Conservation (phyloP, 2,113 vertebrate species). For the Sinosuthora webbiana region DNA sequence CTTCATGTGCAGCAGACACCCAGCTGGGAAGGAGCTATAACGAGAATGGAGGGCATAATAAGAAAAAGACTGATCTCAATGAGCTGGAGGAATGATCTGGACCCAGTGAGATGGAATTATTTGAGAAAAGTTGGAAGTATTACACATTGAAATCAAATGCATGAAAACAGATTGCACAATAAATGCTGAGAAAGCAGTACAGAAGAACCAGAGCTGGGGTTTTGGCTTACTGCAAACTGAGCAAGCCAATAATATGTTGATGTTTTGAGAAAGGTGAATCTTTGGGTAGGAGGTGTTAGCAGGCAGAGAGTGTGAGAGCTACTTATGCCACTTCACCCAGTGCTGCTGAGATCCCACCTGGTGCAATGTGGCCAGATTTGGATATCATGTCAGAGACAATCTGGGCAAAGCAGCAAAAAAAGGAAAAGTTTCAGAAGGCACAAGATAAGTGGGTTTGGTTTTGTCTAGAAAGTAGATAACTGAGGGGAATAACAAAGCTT, state of each 20-base stretch:
- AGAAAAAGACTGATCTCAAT: not conserved
- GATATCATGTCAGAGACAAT: slow-evolving; percentile 29
- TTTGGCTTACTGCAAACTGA: slow-evolving; percentile 10
- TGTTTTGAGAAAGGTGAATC: slow-evolving; percentile 53
- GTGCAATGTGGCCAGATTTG: slow-evolving; percentile 29
- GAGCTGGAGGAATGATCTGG: slow-evolving; percentile 2
- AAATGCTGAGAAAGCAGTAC: slow-evolving; percentile 40
- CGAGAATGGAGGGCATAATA: slow-evolving; percentile 2
- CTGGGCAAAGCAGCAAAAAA: slow-evolving; percentile 22
- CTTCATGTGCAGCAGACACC: not conserved
- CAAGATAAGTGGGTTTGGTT: not conserved
- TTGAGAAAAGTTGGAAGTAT: not conserved
- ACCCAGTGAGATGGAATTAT: not conserved
- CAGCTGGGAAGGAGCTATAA: slow-evolving; percentile 38
- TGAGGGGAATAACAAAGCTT: not conserved
- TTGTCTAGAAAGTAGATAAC: slow-evolving; percentile 10
- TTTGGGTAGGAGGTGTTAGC: slow-evolving; percentile 50
- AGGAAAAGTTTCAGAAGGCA: slow-evolving; percentile 1
- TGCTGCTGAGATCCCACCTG: slow-evolving; percentile 39
- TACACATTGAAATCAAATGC: not conserved
- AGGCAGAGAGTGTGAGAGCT: slow-evolving; percentile 18
- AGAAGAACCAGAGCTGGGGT: not conserved
- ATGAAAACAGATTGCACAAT: slow-evolving; percentile 4
- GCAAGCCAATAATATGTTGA: slow-evolving; percentile 34
- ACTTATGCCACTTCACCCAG: not conserved